Evolutionary conservation across 2,797 vertebrate species (phyloP).

Genomic region (Sebastes vulpes): DNA sequence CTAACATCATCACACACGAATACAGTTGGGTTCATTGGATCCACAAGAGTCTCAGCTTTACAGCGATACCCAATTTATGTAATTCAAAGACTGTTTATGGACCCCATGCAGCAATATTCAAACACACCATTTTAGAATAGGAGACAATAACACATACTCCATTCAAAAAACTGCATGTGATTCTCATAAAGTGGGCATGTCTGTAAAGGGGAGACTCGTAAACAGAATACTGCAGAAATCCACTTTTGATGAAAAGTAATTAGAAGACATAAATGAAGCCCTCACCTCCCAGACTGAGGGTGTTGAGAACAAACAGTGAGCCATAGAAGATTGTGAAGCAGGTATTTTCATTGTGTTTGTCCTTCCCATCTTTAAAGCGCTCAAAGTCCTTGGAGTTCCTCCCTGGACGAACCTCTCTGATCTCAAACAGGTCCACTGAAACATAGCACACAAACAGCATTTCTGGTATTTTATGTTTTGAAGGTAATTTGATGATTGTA

Average conservation of each 20-base stretch:
- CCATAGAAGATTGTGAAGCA: slow-evolving; percentile 97
- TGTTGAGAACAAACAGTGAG: slow-evolving; percentile 94
- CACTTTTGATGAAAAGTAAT: not conserved
- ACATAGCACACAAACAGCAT: not conserved
- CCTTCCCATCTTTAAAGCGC: slow-evolving; percentile 89
- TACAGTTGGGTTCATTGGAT: no score
- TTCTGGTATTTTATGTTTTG: not conserved
- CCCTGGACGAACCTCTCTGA: slow-evolving; percentile 93
- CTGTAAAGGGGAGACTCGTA: no score
- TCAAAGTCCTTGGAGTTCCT: slow-evolving; percentile 97
- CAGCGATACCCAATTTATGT: no score
- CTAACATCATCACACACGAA: no score
- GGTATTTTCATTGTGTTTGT: slow-evolving; percentile 80
- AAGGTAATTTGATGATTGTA: no score
- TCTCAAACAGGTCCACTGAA: slow-evolving; percentile 95
- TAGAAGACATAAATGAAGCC: not conserved
- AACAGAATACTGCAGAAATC: not conserved
- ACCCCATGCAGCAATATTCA: no score
- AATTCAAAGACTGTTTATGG: no score
- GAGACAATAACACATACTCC: no score
- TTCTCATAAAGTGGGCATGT: no score
- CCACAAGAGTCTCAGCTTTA: no score
- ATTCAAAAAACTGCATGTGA: no score
- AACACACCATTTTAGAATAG: no score
- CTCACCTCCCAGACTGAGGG: slow-evolving; percentile 94